phyloP scores from a whole-genome alignment of 2,797 vertebrate species.

The Melanitta fusca region DNA sequence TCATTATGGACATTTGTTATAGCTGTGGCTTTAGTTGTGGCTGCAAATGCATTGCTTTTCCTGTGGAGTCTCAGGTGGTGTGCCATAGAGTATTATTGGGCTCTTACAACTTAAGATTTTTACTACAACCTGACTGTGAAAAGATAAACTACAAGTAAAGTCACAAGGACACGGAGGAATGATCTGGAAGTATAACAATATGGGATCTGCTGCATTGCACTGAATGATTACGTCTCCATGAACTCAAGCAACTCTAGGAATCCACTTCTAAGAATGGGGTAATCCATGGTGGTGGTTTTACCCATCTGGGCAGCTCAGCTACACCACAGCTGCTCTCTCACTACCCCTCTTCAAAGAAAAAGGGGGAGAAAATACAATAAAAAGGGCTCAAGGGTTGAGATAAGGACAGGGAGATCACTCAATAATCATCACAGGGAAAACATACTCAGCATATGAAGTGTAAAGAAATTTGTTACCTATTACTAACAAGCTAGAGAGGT shows the following conservation, averaged over 20 bases:
- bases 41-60: neutral
- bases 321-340: no score
- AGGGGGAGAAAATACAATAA: no score
- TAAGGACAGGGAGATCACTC: no score
- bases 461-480: no score
- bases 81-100: neutral
- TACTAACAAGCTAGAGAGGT: no score
- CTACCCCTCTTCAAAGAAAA: no score
- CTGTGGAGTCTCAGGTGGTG: neutral
- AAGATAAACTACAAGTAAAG: neutral
- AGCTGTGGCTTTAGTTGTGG: neutral
- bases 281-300: neutral
- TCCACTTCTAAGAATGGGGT: neutral
- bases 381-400: no score
- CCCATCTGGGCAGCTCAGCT: no score
- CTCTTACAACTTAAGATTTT: neutral
- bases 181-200: neutral
- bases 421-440: no score
- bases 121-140: neutral
- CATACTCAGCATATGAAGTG: no score
- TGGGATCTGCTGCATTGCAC: neutral
- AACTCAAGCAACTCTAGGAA: neutral
- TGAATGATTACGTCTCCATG: neutral
- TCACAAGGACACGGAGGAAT: neutral
- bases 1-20: neutral